A percentile compares a stretch with the other conserved stretches of the same genome.
Conservation (phyloP, 2,888 invertebrate species). For the Ormia ochracea region DNA sequence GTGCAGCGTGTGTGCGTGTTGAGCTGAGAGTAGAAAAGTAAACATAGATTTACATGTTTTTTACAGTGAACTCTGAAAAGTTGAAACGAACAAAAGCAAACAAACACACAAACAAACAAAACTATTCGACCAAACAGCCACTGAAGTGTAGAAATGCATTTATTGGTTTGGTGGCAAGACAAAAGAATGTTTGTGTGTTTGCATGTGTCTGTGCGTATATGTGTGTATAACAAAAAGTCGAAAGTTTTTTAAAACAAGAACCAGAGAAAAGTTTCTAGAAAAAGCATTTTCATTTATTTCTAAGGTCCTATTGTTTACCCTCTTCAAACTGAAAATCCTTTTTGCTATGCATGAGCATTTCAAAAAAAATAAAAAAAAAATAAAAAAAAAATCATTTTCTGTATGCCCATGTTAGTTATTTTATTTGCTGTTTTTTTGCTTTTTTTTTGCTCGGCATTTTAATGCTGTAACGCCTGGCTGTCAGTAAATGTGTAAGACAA, state of each 20-base stretch:
- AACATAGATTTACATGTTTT: slow-evolving; percentile 50
- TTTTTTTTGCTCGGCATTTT: slow-evolving; percentile 38
- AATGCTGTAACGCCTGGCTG: slow-evolving; percentile 57
- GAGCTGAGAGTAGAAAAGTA: slow-evolving; percentile 22
- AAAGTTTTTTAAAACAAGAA: neutral
- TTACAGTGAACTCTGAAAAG: slow-evolving; percentile 40
- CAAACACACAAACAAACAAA: slow-evolving; percentile 16
- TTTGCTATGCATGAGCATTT: too few relatives aligned
- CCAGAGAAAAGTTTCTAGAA: neutral
- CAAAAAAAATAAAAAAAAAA: too few relatives aligned
- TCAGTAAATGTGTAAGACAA: slow-evolving; percentile 54
- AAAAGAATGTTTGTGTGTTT: neutral
- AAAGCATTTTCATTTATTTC: too few relatives aligned
- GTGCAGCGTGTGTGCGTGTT: neutral
- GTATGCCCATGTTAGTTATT: neutral
- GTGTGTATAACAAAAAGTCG: neutral
- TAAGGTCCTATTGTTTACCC: too few relatives aligned
- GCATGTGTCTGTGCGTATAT: neutral
- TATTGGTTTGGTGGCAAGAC: slow-evolving; percentile 45
- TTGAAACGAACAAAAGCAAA: slow-evolving; percentile 16
- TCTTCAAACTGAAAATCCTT: too few relatives aligned
- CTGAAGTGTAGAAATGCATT: slow-evolving; percentile 54
- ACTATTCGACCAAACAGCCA: slow-evolving; percentile 55
- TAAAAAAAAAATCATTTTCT: neutral
- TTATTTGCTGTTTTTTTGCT: neutral